Percentiles rank a stretch among this genome's conserved stretches.
Conservation (phyloP, 1,140 invertebrate species). For the Aphelenchoides fujianensis region DNA sequence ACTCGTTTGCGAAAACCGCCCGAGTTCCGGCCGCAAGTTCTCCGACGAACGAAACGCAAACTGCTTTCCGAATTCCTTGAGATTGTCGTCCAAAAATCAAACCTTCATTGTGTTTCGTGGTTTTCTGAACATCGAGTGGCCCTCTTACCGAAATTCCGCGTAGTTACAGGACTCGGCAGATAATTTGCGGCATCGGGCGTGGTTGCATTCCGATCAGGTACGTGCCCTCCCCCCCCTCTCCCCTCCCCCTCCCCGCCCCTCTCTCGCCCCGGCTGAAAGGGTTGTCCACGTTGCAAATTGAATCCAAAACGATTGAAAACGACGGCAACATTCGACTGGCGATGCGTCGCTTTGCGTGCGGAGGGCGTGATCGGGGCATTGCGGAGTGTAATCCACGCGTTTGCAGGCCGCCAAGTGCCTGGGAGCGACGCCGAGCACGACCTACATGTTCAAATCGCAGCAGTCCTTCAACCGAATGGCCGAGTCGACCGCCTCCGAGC, state of each 20-base stretch:
- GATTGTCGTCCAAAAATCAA: neutral
- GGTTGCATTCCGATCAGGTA: slow-evolving; percentile 1
- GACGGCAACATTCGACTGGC: neutral
- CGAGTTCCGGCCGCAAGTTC: neutral
- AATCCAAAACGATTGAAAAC: neutral
- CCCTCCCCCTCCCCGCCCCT: neutral
- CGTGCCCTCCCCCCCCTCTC: neutral
- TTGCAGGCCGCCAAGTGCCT: slow-evolving; percentile 57
- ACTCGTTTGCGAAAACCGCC: too few species aligned
- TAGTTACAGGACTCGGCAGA: neutral
- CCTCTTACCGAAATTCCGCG: neutral
- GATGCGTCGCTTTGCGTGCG: neutral
- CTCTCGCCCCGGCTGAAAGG: too few species aligned
- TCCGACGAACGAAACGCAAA: neutral
- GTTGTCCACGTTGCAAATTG: slow-evolving; percentile 1
- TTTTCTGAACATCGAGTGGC: neutral
- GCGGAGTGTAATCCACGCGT: slow-evolving; percentile 25
- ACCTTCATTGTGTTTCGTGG: neutral
- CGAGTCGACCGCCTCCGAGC: slow-evolving; percentile 54
- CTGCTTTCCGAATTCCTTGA: neutral
- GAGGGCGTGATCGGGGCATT: too few species aligned
- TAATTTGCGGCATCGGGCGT: neutral
- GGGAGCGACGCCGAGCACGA: slow-evolving; percentile 55
- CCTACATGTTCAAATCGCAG: slow-evolving; percentile 60
- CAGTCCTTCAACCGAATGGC: slow-evolving; percentile 58